These are phyloP conservation scores for Conus betulinus DNA, from an alignment of 1,140 invertebrate species.

Conservation along the genomic window DNA sequence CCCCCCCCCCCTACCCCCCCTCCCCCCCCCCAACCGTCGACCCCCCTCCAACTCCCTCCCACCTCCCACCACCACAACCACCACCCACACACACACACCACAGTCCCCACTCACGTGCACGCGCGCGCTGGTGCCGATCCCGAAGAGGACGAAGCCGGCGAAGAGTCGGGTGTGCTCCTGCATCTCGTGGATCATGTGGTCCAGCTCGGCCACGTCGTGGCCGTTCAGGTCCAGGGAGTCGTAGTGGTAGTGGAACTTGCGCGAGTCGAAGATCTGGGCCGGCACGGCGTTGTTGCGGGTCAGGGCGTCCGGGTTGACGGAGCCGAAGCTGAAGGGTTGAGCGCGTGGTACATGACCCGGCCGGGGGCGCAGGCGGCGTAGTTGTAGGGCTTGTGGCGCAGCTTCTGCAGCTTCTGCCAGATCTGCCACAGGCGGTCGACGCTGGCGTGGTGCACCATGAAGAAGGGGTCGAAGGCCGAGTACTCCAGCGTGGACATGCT, in stretches of 20 bases:
- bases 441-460: conserved; percentile 51
- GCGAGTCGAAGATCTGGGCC: conserved; percentile 39
- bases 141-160: conserved; percentile 40
- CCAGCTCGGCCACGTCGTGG: conserved; percentile 37
- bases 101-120: conserved; percentile 3
- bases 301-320: conserved; percentile 41
- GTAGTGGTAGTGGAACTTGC: conserved; percentile 47
- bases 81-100: background rate
- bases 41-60: too few relatives aligned
- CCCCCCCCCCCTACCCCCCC: too few relatives aligned
- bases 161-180: conserved; percentile 38
- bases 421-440: conserved; percentile 52
- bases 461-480: conserved; percentile 53
- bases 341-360: conserved; percentile 29
- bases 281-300: conserved; percentile 42
- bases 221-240: conserved; percentile 47
- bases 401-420: conserved; percentile 51
- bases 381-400: conserved; percentile 44
- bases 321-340: conserved; percentile 44
- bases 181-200: conserved; percentile 28
- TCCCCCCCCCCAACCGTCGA: too few relatives aligned
- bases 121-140: conserved; percentile 36
- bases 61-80: too few relatives aligned
- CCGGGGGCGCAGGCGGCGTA: conserved; percentile 35
- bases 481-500: conserved; percentile 53